A percentile compares a stretch with the other conserved stretches of the same genome.
Conservation (phyloP, 2,113 vertebrate species). For the Oreochromis spilurus region DNA sequence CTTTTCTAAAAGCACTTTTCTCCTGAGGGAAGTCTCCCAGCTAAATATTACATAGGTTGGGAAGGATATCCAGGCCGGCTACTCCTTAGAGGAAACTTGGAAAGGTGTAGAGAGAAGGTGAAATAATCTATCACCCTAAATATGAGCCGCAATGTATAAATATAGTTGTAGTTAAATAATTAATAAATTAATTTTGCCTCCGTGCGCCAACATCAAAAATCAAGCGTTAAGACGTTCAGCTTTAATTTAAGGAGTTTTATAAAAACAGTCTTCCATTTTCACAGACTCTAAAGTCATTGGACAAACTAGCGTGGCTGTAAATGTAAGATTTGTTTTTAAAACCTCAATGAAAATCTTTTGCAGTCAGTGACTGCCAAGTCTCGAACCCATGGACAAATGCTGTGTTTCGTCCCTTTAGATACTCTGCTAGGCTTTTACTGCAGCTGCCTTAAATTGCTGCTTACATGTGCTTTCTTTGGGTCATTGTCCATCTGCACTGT, state of each 20-base stretch:
- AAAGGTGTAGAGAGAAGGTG: neutral
- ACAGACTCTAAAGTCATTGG: neutral
- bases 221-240: neutral
- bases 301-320: neutral
- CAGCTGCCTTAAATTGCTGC: neutral
- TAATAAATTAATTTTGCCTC: neutral
- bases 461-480: neutral
- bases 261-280: neutral
- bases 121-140: neutral
- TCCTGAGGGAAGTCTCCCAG: neutral
- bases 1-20: neutral
- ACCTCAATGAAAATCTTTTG: neutral
- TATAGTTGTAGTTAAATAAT: neutral
- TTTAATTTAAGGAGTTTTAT: neutral
- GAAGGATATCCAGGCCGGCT: neutral
- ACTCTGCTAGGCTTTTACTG: neutral
- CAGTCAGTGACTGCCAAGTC: neutral
- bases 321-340: neutral
- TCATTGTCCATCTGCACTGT: neutral
- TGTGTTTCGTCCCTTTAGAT: neutral
- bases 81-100: neutral
- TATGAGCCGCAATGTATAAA: neutral
- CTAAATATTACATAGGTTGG: neutral
- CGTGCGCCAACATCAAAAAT: neutral
- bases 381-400: neutral